Evolutionary conservation across 2,113 vertebrate genomes (phyloP).

Genomic region (Cisticola juncidis): DNA sequence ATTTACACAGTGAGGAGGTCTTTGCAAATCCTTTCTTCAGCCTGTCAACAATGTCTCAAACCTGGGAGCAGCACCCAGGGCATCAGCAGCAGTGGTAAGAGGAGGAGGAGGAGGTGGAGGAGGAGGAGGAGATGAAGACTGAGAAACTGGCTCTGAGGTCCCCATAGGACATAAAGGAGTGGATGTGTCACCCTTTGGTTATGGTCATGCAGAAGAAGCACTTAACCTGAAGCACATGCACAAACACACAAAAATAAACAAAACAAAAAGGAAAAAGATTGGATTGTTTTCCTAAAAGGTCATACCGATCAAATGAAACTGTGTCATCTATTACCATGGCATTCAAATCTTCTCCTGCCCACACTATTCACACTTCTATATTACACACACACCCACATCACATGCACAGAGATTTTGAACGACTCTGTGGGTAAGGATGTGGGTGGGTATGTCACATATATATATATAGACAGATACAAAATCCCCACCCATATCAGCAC

Average conservation of each 20-base stretch:
- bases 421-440: conserved; percentile 49
- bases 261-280: conserved; percentile 60
- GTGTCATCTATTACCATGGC: conserved; percentile 52
- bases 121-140: conserved; percentile 67
- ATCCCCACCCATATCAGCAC: conserved; percentile 41
- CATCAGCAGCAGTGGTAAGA: conserved; percentile 49
- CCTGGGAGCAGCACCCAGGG: conserved; percentile 56
- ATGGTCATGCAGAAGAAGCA: conserved; percentile 72
- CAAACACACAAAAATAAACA: conserved; percentile 74
- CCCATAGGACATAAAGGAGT: conserved; percentile 72
- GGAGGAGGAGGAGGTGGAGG: conserved; percentile 58
- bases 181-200: conserved; percentile 70
- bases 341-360: conserved; percentile 54
- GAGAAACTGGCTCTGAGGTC: conserved; percentile 66
- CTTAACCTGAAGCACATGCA: conserved; percentile 76
- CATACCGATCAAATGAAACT: conserved; percentile 53
- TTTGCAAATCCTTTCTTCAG: conserved; percentile 56
- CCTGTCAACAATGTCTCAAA: conserved; percentile 64
- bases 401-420: conserved; percentile 61
- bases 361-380: conserved; percentile 57
- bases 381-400: conserved; percentile 65
- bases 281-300: conserved; percentile 62
- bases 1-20: conserved; percentile 60
- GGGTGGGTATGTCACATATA: conserved; percentile 59
- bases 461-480: conserved; percentile 43